Evolutionary conservation across 2,113 vertebrate genomes (phyloP).

Genomic region (Proteles cristata): DNA sequence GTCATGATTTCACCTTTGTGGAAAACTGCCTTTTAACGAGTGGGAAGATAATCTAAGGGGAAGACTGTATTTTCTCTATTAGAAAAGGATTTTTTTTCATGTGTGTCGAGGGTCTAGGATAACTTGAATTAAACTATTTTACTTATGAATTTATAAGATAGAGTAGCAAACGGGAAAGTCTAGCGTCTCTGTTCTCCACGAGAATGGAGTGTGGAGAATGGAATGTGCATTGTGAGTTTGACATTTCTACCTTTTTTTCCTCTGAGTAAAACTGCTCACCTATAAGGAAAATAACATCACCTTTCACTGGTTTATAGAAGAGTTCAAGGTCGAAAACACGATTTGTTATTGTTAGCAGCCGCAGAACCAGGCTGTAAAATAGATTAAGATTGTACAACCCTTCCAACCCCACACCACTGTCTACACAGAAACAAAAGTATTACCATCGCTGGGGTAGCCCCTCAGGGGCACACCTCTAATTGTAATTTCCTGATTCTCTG

Average conservation of each 20-base stretch:
- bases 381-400: neutral
- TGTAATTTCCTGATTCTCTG: neutral
- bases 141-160: neutral
- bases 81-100: neutral
- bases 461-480: rapidly evolving
- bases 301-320: neutral
- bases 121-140: neutral
- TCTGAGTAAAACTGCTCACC: neutral
- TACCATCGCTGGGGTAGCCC: rapidly evolving
- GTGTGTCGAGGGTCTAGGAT: neutral
- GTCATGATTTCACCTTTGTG: neutral
- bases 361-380: neutral
- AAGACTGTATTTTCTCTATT: neutral
- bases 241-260: neutral
- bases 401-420: neutral
- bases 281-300: neutral
- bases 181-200: neutral
- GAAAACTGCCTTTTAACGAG: neutral
- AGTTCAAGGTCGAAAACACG: neutral
- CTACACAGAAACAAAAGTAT: neutral
- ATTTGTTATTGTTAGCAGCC: neutral
- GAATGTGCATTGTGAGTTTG: neutral
- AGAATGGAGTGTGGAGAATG: too few relatives aligned
- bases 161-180: neutral
- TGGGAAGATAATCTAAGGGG: neutral